Base-by-base conservation (phyloP, 2,113 vertebrate species). In the Eubucco bourcierii region DNA sequence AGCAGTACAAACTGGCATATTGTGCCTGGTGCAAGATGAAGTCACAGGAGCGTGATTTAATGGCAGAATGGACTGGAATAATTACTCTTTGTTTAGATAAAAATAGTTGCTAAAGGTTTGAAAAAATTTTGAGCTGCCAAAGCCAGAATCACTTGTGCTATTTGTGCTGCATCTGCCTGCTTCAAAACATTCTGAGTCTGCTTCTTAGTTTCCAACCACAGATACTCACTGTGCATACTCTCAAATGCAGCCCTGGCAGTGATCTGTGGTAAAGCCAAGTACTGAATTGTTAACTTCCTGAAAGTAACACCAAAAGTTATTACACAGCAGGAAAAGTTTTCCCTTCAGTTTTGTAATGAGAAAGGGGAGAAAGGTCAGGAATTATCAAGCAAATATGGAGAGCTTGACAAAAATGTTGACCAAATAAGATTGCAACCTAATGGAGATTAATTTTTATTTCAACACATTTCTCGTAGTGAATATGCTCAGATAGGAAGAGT, bases 1-100 rank as follows among this genome's bases (percentile, higher is more conserved):
- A 93, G 64, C 33, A 39, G 44, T 23, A 25, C 44, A 87, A 67
- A 56, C 66, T 39, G 34, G 9, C 64, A 63, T 52, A 73, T 16
- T n/a, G 55, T 50, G 17, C 33, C 78, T 77, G 24, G 67, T 86
- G 73, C 29, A 81, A 80, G 60, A 64, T 60, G 31, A 90, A 88
- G 44, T 76, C 67, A 94, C 46, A 74, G 41, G 23, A 87, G 41
- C 52, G 68, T 71, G 79, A 84, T 66, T 74, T 90, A 89, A 95
- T 80, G 52, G 47, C 46, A 90, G 75, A 88, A 79, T 29, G 50
- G 52, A 14, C 33, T 72, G 64, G 44, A 95, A 91, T 88, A 94
- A 94, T 94, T 87, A 65, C 10, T 71, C 23, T 12, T n/a, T 63
- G 29, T 63, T 87, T 61, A 70, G 56, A 47, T 76, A 80, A 94